Conservation (phyloP, 2,888 invertebrate species). For the Eristalis intricaria region DNA sequence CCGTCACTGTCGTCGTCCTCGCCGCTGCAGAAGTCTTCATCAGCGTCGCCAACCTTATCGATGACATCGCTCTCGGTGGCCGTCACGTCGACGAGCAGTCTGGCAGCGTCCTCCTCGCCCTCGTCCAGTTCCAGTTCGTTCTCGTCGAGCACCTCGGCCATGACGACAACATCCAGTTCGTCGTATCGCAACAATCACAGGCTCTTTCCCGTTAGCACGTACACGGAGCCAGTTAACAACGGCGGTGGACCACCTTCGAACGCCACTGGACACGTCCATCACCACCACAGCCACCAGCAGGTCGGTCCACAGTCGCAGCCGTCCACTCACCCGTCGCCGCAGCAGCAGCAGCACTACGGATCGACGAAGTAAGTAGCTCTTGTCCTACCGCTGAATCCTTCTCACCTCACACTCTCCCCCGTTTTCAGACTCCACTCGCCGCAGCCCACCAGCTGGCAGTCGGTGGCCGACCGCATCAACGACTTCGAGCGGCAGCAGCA, state of each 20-base stretch:
- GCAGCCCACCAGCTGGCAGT: constrained; percentile 81
- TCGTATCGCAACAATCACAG: constrained; percentile 82
- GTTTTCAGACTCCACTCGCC: constrained; percentile 70
- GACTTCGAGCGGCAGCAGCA: constrained; percentile 84
- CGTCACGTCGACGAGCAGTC: constrained; percentile 54
- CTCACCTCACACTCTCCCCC: constrained; percentile 14
- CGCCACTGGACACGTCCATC: constrained; percentile 50
- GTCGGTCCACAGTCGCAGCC: constrained; percentile 40
- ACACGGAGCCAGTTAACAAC: constrained; percentile 83
- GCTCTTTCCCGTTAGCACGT: constrained; percentile 87
- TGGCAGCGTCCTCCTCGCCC: constrained; percentile 54
- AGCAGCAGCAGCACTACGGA: constrained; percentile 69
- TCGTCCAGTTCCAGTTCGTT: constrained; percentile 63
- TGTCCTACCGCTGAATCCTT: constrained; percentile 23
- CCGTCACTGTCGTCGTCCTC: constrained; percentile 43
- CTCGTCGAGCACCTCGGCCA: constrained; percentile 61
- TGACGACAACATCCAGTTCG: constrained; percentile 71
- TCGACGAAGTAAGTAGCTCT: constrained; percentile 68
- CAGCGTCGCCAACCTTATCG: constrained; percentile 57
- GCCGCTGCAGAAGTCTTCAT: constrained; percentile 52
- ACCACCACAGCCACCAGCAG: constrained; percentile 75
- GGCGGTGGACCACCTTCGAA: constrained; percentile 34
- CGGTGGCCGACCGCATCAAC: constrained; percentile 86
- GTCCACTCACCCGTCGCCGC: constrained; percentile 65
- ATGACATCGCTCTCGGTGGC: constrained; percentile 59